Percentiles rank a stretch among this genome's conserved stretches.
These are phyloP conservation scores for Austrofundulus limnaeus DNA, from an alignment of 2,113 vertebrate genomes.

Conservation along the genomic window DNA sequence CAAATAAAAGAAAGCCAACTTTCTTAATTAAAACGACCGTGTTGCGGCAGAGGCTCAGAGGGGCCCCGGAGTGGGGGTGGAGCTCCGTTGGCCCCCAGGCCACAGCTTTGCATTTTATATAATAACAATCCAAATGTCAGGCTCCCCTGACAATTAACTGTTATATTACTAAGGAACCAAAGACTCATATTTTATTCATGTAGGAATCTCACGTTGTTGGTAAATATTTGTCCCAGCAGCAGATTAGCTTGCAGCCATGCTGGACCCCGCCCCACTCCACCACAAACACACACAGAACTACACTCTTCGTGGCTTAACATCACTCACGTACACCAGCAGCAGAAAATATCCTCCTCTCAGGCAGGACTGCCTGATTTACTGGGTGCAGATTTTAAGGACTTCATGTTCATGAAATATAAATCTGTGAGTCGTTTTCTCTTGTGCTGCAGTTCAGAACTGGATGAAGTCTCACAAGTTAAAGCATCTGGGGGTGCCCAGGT, in stretches of 20 bases:
- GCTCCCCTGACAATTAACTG: conserved; percentile 81
- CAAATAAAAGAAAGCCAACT: conserved; percentile 67
- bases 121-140: conserved; percentile 82
- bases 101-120: conserved; percentile 78
- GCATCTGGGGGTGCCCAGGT: conserved; percentile 90
- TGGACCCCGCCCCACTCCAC: conserved; percentile 27
- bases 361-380: conserved; percentile 10
- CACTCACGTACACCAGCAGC: conserved; percentile 18
- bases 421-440: neutral
- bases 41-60: conserved; percentile 46
- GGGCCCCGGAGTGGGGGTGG: conserved; percentile 44
- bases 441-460: conserved; percentile 87
- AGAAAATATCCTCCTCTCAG: conserved; percentile 34
- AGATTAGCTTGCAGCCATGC: conserved; percentile 71
- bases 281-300: conserved; percentile 34
- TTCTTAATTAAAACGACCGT: conserved; percentile 79
- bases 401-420: neutral
- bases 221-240: conserved; percentile 82
- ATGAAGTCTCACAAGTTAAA: conserved; percentile 86
- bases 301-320: conserved; percentile 61
- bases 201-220: conserved; percentile 74
- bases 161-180: conserved; percentile 79
- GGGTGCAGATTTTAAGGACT: neutral
- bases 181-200: conserved; percentile 82
- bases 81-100: conserved; percentile 64